These are phyloP conservation scores for Gulo gulo DNA, from an alignment of 2,113 vertebrate genomes.

Conservation along the genomic window DNA sequence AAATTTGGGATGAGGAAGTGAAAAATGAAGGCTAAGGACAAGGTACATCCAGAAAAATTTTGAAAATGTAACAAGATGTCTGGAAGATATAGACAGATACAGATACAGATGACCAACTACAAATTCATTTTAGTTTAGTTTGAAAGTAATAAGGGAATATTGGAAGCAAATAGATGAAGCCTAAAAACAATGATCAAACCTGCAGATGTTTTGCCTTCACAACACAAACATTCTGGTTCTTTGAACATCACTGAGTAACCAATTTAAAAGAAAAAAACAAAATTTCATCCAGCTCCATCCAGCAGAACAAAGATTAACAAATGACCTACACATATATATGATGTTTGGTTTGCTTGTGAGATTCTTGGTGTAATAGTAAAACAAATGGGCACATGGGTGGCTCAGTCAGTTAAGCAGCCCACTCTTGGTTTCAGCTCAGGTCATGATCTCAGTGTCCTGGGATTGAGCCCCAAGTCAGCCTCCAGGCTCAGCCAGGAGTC, in stretches of 20 bases:
- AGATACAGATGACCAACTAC: neutral
- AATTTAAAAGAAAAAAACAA: neutral
- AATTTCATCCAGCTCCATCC: neutral
- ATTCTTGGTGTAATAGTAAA: neutral
- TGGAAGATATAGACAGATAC: neutral
- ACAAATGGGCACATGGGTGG: neutral
- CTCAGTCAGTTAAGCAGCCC: too few species aligned
- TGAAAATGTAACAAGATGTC: neutral
- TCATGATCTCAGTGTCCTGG: neutral
- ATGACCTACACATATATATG: neutral
- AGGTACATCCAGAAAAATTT: neutral
- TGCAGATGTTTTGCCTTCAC: neutral
- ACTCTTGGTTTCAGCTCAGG: neutral
- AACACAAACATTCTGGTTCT: neutral
- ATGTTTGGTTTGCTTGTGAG: neutral
- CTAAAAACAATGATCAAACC: neutral
- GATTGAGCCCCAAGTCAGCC: neutral
- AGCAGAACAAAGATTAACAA: slow-evolving; percentile 3
- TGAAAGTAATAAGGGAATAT: neutral
- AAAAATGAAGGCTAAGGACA: neutral
- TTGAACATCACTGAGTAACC: neutral
- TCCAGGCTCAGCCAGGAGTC: neutral
- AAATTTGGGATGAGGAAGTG: neutral
- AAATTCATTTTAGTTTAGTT: neutral
- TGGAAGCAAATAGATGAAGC: neutral